Evolutionary conservation across 2,797 vertebrate genomes (phyloP), one percentile per base, ranked within the genome.

Genomic region (Chaunax sp.): DNA sequence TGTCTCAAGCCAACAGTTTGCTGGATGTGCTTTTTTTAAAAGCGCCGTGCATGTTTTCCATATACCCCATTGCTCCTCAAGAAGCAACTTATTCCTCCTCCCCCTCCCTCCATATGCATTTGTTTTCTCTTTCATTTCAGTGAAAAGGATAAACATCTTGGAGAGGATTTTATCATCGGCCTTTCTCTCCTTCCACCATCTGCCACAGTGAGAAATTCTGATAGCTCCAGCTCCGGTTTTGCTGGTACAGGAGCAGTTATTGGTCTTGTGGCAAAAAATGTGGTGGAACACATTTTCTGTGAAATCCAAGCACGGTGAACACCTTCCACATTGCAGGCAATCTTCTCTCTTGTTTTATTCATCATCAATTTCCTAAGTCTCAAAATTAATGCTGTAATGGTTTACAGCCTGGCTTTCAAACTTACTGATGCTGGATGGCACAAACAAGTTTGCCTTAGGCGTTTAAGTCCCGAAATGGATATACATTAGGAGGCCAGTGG

Each of bases 71-170:
- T 23, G 43, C 68, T 72, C 73, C 56, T 23, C 28, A 65, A 75
- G 55, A 66, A 47, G 45, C 51, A 61, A 54, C 43, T 52, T 20
- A 13, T 60, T 60, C 71, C 40, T 55, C 46, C 68, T 30, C 53
- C 64, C 56, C 57, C 75, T 68, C 26, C 64, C 53, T 84, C 81
- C 80, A 80, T 78, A 83, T 88, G 77, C 64, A 81, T 84, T 87
- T 86, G 72, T 84, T 89, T 88, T 89, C 77, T 65, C 58, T 82
- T 80, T 68, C 20, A 0, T 78, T 83, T 85, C 72, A 47, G 76
- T 59, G 73, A 82, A 86, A 78, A 83, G 61, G 63, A 87, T 74
- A 78, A 90, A 83, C 87, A 85, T 91, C 84, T 85, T 85, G 73
- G 78, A 86, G 80, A 57, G 56, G 57, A 83, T 81, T 82, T 79